Conservation (phyloP, 1,140 invertebrate genomes). For the Drosophila paulistorum region DNA sequence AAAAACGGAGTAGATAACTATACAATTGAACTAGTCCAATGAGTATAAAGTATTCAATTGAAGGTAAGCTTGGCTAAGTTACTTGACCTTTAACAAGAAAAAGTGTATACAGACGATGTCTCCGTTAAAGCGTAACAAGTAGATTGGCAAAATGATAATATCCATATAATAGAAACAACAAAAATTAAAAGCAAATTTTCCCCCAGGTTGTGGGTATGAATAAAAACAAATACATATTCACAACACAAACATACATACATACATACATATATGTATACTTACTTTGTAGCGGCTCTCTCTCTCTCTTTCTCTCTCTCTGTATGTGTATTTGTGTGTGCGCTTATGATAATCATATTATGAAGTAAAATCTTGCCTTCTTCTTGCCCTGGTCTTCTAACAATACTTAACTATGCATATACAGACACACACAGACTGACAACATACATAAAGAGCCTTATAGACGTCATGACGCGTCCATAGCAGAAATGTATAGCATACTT, state of each 20-base stretch:
- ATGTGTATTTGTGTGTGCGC: background rate
- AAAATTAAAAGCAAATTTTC: conserved; percentile 45
- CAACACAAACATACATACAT: background rate
- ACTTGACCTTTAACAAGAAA: no score
- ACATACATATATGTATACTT: background rate
- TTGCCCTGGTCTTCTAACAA: background rate
- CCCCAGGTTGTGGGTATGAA: conserved; percentile 25
- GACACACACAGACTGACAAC: background rate
- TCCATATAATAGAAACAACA: background rate
- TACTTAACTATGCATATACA: background rate
- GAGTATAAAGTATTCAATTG: no score
- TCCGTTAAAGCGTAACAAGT: background rate
- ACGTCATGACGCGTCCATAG: conserved; percentile 6
- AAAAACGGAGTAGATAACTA: no score
- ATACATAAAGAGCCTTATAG: background rate
- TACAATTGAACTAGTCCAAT: no score
- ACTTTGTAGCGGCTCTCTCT: background rate
- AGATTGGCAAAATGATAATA: background rate
- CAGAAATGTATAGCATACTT: conserved; percentile 8
- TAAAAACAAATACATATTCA: background rate
- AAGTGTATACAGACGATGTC: no score
- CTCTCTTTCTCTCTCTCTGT: background rate
- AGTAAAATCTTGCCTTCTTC: background rate
- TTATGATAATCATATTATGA: conserved; percentile 14
- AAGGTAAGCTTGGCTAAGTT: no score